Evolutionary conservation across 2,888 invertebrate genomes (phyloP).

Genomic region (Hedya salicella): DNA sequence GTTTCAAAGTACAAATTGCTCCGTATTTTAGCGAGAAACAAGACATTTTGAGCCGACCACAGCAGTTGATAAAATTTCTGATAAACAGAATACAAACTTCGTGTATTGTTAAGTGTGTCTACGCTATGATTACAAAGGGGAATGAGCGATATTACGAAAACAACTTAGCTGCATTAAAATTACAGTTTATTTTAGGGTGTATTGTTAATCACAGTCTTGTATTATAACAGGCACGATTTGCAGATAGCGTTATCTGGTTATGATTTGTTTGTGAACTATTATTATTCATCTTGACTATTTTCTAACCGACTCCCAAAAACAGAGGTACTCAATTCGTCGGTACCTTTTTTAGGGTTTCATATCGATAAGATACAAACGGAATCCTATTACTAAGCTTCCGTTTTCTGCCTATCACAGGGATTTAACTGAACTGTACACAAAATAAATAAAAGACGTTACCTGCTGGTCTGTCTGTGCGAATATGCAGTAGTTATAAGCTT

Average conservation of each 20-base stretch:
- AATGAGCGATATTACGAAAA: neutral
- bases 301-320: no score
- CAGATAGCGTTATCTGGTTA: constrained; percentile 33
- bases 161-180: neutral
- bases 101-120: constrained; percentile 23
- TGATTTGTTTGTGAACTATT: constrained; percentile 7
- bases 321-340: no score
- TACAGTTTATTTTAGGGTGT: constrained; percentile 16
- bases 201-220: neutral
- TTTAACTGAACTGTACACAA: no score
- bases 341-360: no score
- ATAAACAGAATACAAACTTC: constrained; percentile 34
- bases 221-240: constrained; percentile 21
- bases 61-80: constrained; percentile 24
- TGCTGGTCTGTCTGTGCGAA: no score
- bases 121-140: constrained; percentile 2
- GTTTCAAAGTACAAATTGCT: constrained; percentile 2
- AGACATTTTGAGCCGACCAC: neutral
- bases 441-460: no score
- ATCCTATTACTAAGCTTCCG: no score
- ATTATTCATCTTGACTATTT: neutral
- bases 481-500: no score
- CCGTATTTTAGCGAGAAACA: neutral
- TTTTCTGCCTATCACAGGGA: no score
- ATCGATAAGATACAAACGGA: no score